These are phyloP conservation scores for Drosophila lutescens DNA, from an alignment of 2,888 invertebrate genomes.

Conservation along the genomic window DNA sequence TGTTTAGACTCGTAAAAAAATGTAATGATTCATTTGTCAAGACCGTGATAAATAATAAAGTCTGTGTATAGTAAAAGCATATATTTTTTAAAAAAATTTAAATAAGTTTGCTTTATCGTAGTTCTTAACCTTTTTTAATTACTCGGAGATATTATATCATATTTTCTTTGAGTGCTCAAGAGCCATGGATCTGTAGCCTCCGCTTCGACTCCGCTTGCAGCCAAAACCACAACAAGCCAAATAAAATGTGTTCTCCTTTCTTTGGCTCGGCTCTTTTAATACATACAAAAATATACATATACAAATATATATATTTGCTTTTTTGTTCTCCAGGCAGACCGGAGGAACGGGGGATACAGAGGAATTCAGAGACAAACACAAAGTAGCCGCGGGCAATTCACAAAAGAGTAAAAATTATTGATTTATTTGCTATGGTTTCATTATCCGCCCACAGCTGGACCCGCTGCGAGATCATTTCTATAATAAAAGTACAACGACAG, in stretches of 20 bases:
- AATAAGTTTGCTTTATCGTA: no score
- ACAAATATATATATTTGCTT: conserved; percentile 19
- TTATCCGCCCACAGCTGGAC: conserved; percentile 31
- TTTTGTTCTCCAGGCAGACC: conserved; percentile 31
- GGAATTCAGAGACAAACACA: conserved; percentile 47
- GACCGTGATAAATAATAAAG: no score
- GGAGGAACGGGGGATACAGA: not conserved
- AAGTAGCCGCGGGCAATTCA: conserved; percentile 68
- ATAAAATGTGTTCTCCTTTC: conserved; percentile 66
- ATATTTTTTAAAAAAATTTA: no score
- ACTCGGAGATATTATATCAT: no score
- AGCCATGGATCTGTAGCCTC: conserved; percentile 15
- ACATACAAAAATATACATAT: conserved; percentile 9
- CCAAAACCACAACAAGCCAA: conserved; percentile 71
- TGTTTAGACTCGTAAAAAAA: no score
- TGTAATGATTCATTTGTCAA: no score
- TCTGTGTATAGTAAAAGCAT: no score
- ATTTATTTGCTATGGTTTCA: conserved; percentile 60
- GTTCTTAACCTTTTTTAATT: no score
- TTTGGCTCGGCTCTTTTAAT: conserved; percentile 31
- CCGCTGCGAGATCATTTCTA: conserved; percentile 24
- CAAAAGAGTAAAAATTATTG: conserved; percentile 64
- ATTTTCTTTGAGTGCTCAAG: not conserved
- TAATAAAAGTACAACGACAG: conserved; percentile 17
- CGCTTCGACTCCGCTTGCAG: conserved; percentile 31